Base-by-base conservation (phyloP, 2,797 vertebrate genomes). In the Erethizon dorsatum region DNA sequence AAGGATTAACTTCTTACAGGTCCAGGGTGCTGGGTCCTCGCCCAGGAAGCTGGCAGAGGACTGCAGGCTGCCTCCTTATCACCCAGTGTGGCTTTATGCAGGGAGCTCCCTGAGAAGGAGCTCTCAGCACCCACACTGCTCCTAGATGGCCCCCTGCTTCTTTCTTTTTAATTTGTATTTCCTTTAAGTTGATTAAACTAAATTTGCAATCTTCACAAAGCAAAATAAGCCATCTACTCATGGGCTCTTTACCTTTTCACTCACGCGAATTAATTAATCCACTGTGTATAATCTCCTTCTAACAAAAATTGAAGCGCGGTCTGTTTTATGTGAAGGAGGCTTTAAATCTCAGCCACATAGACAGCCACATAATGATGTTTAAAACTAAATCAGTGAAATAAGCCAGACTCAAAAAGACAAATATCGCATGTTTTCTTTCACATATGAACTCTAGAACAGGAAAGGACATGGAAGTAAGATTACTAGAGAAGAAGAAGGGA, bases 291-390 rank as follows among this genome's bases (percentile, higher is more conserved):
- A 78, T 89, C 50, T 86, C 61, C 67, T 88, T 90, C 80, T 31
- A 67, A 93, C 73, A 91, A 73, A 56, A 82, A 57, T 5, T 75
- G 18, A 95, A 78, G 56, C 6, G 8, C 24, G 45, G 63, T 57
- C 7, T 50, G 2, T 57, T 94, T 78, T 82, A 82, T 75, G 57
- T 50, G 45, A 91, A 67, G 37, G 33, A 67, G 33, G 15, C 26
- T 84, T 91, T 80, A 90, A 94, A 80, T 92, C 56, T 94, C 67
- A 96, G 79, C 57, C 67, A 78, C 10, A 18, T 79, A 80, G 83
- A 73, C 24, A 86, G 56, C 33, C n/a, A 45, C 61, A 82, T 80
- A 71, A 88, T 78, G 91, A 78, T 75, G 79, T 82, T 71, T 94
- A 33, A 84, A 92, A 61, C 45, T 54, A 90, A 63, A 67, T 56